phyloP scores from a whole-genome alignment of 1,140 invertebrate species.

The Dolichoris vasculosae region DNA sequence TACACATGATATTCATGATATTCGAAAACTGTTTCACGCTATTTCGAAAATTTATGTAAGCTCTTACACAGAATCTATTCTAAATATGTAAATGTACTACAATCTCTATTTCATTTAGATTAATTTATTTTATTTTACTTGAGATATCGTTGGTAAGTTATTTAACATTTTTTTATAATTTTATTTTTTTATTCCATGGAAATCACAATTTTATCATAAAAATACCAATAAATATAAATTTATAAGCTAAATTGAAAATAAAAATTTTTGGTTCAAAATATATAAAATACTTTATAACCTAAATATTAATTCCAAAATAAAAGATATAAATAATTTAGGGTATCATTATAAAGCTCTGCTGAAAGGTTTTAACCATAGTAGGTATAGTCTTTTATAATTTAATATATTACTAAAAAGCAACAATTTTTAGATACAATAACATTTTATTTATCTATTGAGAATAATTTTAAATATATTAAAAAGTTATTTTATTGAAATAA shows the following conservation, averaged over 20 bases:
- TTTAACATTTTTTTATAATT: not conserved
- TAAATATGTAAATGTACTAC: not conserved
- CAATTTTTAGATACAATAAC: no score
- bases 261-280: not conserved
- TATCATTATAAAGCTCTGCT: not conserved
- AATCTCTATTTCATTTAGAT: not conserved
- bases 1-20: not conserved
- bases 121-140: not conserved
- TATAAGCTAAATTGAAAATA: not conserved
- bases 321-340: not conserved
- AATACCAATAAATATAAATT: slow-evolving; percentile 6
- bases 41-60: slow-evolving; percentile 11
- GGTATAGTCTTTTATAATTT: no score
- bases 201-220: slow-evolving; percentile 10
- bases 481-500: no score
- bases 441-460: no score
- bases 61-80: not conserved
- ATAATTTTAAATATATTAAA: no score
- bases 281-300: not conserved
- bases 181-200: not conserved
- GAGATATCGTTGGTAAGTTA: not conserved
- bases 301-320: not conserved
- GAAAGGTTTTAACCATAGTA: no score
- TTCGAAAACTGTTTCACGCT: not conserved
- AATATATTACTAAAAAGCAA: no score